These are phyloP conservation scores for Cyaniris semiargus DNA, from an alignment of 2,888 invertebrate species.

Conservation along the genomic window DNA sequence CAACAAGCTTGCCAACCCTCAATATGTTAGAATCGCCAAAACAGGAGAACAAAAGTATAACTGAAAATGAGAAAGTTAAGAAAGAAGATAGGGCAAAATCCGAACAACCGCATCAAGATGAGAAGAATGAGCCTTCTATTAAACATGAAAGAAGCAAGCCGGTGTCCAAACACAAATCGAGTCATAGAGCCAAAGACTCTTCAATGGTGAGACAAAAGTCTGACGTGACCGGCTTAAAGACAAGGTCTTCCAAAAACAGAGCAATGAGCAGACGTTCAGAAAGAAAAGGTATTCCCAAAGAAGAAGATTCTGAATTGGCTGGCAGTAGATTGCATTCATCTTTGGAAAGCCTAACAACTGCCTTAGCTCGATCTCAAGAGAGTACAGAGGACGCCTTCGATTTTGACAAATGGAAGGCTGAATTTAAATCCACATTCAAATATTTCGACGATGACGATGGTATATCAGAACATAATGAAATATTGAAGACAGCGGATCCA, in stretches of 20 bases:
- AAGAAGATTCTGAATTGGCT: conserved; percentile 57
- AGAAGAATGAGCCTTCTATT: conserved; percentile 39
- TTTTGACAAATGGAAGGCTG: conserved; percentile 72
- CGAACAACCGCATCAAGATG: conserved; percentile 58
- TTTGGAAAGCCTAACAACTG: conserved; percentile 68
- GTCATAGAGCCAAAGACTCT: conserved; percentile 58
- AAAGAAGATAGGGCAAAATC: conserved; percentile 66
- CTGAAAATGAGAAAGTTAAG: conserved; percentile 44
- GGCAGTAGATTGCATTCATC: conserved; percentile 73
- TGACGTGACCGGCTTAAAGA: conserved; percentile 81
- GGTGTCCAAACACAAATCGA: conserved; percentile 50
- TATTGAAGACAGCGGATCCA: conserved; percentile 68
- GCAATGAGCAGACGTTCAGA: conserved; percentile 63
- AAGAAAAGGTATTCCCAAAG: conserved; percentile 52
- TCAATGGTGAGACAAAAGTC: conserved; percentile 81
- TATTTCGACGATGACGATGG: conserved; percentile 72
- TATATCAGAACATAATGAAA: conserved; percentile 65
- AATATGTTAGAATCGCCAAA: conserved; percentile 78
- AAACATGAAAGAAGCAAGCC: conserved; percentile 48
- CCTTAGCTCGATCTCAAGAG: conserved; percentile 67
- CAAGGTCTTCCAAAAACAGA: conserved; percentile 61
- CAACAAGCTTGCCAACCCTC: conserved; percentile 89
- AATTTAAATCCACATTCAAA: conserved; percentile 68
- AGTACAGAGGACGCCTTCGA: conserved; percentile 69
- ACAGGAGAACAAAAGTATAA: conserved; percentile 60